Evolutionary conservation across 2,113 vertebrate species (phyloP), one percentile per base, ranked within the genome.

Genomic region (Ammodytes marinus): DNA sequence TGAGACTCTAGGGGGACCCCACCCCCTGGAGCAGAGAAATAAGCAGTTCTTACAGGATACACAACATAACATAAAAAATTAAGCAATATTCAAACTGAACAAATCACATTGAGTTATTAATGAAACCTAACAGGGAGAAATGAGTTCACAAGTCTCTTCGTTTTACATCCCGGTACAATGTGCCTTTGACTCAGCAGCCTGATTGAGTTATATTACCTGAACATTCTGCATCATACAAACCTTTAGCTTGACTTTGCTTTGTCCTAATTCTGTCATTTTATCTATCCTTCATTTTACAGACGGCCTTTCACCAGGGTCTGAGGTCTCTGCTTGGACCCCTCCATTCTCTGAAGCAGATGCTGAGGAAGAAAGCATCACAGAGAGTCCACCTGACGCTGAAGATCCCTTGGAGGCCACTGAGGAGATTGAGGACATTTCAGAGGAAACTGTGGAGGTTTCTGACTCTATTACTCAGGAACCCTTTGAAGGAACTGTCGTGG

Each of bases 401-500:
- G 61, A 49, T 27, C 27, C 27, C 27, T 27, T 27, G 27, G 27
- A 27, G 27, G 27, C 27, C 27, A 27, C 2, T 27, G 27, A 57
- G 47, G 3, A 5, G 1, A 42, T 45, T 83, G 60, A 39, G 15
- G 52, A 65, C 12, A 52, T 57, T 52, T 12, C 39, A 54, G 65
- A 88, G 17, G 80, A 76, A 2, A 65, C 59, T 61, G 4, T 58
- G 61, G 83, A 87, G 75, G 53, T 80, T 79, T 11, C 11, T 27
- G 47, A 47, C 8, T 15, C 35, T 54, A 40, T 70, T 19, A 75
- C 53, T 52, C 59, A 83, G 19, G 35, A 68, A 14, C 79, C 55
- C 14, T n/a, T 55, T 59, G 12, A 27, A 17, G 47, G 19, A 15
- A 46, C 40, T 3, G 43, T n/a, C 42, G n/a, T 17, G 13, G 45